Conservation (phyloP, 2,797 vertebrate genomes). For the Pseudochromis fuscus region DNA sequence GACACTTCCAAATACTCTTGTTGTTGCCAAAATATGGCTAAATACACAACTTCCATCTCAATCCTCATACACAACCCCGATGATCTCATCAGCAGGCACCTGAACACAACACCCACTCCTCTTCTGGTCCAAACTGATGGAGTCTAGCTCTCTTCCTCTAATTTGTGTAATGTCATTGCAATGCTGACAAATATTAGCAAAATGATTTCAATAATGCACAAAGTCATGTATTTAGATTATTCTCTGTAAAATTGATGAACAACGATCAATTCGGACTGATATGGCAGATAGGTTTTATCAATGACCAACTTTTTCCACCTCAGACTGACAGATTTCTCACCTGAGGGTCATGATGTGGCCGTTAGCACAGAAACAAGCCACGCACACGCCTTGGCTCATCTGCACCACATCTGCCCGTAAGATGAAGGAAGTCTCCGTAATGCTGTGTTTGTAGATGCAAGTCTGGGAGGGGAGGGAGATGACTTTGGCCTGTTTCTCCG, state of each 20-base stretch:
- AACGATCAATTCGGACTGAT: too few species aligned
- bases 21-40: slow-evolving; percentile 3
- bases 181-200: neutral
- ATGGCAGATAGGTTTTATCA: too few species aligned
- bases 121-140: too few species aligned
- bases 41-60: too few species aligned
- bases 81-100: neutral
- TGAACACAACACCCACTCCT: too few species aligned
- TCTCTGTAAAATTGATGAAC: neutral
- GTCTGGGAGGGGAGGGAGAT: slow-evolving; percentile 95
- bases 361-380: slow-evolving; percentile 98
- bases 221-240: neutral
- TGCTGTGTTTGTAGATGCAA: slow-evolving; percentile 96
- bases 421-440: slow-evolving; percentile 98
- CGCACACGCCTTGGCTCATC: slow-evolving; percentile 91
- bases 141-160: too few species aligned
- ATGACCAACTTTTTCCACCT: neutral
- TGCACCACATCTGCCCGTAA: slow-evolving; percentile 95
- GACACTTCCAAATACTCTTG: neutral
- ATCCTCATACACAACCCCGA: neutral
- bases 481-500: slow-evolving; percentile 99
- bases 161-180: neutral
- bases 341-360: slow-evolving; percentile 99
- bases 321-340: slow-evolving; percentile 81
- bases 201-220: neutral